Evolutionary conservation across 2,888 invertebrate genomes (phyloP).

Genomic region (Balanococcus diminutus): DNA sequence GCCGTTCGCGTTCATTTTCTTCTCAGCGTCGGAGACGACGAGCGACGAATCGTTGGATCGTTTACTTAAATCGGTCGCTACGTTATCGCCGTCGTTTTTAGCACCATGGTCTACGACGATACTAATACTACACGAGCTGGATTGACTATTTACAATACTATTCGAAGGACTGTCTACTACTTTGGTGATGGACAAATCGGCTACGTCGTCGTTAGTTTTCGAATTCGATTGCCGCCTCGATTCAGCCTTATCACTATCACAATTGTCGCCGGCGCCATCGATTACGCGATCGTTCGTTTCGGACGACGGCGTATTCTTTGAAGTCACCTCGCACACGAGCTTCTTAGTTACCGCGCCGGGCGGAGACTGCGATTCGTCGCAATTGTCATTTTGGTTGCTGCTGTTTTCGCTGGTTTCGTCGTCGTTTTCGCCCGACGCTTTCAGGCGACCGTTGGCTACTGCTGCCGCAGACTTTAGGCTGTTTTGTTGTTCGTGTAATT

Average conservation of each 20-base stretch:
- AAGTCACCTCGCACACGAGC: background rate
- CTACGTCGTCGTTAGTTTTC: background rate
- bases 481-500: background rate
- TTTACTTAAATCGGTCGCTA: background rate
- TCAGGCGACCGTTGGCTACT: background rate
- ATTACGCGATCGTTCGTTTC: background rate
- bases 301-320: background rate
- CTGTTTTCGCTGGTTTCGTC: background rate
- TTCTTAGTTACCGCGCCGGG: background rate
- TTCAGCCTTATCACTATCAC: constrained; percentile 11
- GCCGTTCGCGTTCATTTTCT: constrained; percentile 48
- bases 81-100: background rate
- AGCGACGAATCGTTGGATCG: background rate
- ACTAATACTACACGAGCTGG: background rate
- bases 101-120: background rate
- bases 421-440: background rate
- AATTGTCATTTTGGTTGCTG: background rate
- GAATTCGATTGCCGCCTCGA: background rate
- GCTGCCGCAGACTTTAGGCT: background rate
- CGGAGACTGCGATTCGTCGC: background rate
- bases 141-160: background rate
- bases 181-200: background rate
- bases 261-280: background rate
- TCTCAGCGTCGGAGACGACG: background rate
- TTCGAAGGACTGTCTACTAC: background rate